These are phyloP conservation scores for Hylaeus volcanicus DNA, from an alignment of 1,140 invertebrate genomes.

Conservation along the genomic window DNA sequence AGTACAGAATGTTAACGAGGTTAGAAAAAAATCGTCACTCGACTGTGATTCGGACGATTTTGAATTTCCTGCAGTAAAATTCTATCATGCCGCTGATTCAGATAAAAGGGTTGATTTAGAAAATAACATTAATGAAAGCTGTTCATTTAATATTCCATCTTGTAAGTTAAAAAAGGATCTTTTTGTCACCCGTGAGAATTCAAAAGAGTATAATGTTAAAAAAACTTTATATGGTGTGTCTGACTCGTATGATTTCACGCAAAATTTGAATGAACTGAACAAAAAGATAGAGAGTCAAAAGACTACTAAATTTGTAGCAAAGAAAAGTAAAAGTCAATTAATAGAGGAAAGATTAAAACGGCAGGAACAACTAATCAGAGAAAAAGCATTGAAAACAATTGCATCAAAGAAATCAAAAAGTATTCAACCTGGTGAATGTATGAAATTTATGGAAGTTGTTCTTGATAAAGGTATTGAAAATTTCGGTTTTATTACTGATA, in stretches of 20 bases:
- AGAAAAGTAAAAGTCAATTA: constrained; percentile 45
- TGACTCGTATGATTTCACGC: constrained; percentile 5
- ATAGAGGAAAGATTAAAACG: constrained; percentile 59
- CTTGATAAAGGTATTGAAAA: constrained; percentile 77
- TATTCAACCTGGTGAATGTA: constrained; percentile 81
- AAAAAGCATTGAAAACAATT: constrained; percentile 74
- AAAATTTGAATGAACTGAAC: neutral
- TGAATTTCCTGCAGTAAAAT: constrained; percentile 63
- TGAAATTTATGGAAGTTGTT: constrained; percentile 80
- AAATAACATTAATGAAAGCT: neutral
- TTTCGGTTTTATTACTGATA: constrained; percentile 65
- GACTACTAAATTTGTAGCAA: neutral
- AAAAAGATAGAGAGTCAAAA: constrained; percentile 1
- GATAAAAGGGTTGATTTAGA: neutral
- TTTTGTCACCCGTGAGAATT: neutral
- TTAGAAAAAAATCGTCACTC: neutral
- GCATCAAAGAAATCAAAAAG: constrained; percentile 65
- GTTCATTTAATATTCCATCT: neutral
- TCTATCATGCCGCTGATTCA: constrained; percentile 21
- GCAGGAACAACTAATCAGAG: constrained; percentile 66
- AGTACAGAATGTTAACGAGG: neutral
- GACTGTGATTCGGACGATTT: constrained; percentile 35
- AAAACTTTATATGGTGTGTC: neutral
- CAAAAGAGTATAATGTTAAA: neutral
- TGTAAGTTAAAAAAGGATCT: neutral